Evolutionary conservation across 37 sponge, comb jelly and placozoan genomes (phyloP).

Genomic region (Spongilla lacustris): DNA sequence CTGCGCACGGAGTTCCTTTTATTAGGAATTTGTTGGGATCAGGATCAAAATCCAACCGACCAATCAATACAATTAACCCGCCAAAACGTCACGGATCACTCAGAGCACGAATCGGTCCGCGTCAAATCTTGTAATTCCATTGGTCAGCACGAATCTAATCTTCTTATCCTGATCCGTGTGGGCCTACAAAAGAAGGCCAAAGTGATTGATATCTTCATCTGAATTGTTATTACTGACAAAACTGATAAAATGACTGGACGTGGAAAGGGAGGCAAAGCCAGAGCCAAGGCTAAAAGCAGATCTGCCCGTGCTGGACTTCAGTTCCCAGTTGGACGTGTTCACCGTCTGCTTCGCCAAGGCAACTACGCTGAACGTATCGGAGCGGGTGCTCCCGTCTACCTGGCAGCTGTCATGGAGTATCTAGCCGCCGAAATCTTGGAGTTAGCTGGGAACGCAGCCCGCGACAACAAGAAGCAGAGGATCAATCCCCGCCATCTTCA

Average conservation of each 20-base stretch:
- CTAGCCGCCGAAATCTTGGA: constrained; percentile 96
- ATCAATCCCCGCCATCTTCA: constrained; percentile 97
- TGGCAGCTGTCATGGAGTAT: constrained; percentile 96
- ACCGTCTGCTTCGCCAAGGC: constrained; percentile 84
- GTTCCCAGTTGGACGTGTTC: constrained; percentile 95
- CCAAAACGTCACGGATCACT: neutral
- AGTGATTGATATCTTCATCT: too few species aligned
- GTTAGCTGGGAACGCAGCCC: constrained; percentile 97
- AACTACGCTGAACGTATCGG: constrained; percentile 90
- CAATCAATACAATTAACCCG: neutral
- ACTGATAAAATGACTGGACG: constrained; percentile 84
- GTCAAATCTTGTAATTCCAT: constrained; percentile 16
- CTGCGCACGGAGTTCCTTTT: neutral
- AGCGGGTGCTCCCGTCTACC: constrained; percentile 94
- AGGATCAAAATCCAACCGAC: neutral
- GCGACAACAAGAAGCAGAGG: constrained; percentile 98
- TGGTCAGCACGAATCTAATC: constrained; percentile 25
- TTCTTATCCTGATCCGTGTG: neutral
- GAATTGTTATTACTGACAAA: too few species aligned
- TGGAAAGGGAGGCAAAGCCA: constrained; percentile 92
- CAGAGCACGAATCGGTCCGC: neutral
- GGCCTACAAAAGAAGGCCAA: neutral
- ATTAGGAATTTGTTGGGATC: neutral
- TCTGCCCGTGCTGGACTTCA: constrained; percentile 92
- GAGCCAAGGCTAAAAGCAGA: constrained; percentile 88